Percentiles rank a stretch among this genome's conserved stretches.
Conservation (phyloP, 2,113 vertebrate genomes). For the Atractosteus spatula region DNA sequence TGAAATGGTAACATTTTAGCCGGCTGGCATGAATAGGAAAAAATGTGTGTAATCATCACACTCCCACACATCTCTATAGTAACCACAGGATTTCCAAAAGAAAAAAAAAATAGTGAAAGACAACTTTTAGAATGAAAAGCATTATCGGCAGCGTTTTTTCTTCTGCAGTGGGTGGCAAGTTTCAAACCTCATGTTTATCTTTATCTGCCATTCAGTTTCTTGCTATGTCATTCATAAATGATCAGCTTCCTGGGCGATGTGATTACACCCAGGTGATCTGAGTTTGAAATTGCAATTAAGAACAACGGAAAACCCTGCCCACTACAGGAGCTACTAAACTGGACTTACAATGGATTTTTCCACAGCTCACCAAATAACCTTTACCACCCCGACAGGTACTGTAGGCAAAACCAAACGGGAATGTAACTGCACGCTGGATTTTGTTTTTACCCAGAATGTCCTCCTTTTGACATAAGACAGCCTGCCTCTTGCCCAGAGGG, state of each 20-base stretch:
- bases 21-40: constrained; percentile 56
- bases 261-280: not conserved
- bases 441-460: too few relatives aligned
- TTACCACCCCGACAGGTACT: too few relatives aligned
- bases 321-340: constrained; percentile 46
- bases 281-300: not conserved
- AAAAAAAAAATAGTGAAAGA: constrained; percentile 55
- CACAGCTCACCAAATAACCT: constrained; percentile 1
- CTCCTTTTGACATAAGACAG: too few relatives aligned
- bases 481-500: constrained; percentile 10
- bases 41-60: constrained; percentile 63
- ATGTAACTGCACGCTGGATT: too few relatives aligned
- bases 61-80: constrained; percentile 64
- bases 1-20: constrained; percentile 47
- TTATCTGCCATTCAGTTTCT: constrained; percentile 34
- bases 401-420: too few relatives aligned
- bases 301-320: constrained; percentile 8
- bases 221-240: not conserved
- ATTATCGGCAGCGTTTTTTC: constrained; percentile 46
- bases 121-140: constrained; percentile 54
- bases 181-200: constrained; percentile 34
- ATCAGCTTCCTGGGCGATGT: not conserved
- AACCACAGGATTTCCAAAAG: constrained; percentile 56
- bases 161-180: constrained; percentile 48
- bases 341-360: constrained; percentile 49